Evolutionary conservation across 1,140 invertebrate species (phyloP).

Genomic region (Psix sp.): DNA sequence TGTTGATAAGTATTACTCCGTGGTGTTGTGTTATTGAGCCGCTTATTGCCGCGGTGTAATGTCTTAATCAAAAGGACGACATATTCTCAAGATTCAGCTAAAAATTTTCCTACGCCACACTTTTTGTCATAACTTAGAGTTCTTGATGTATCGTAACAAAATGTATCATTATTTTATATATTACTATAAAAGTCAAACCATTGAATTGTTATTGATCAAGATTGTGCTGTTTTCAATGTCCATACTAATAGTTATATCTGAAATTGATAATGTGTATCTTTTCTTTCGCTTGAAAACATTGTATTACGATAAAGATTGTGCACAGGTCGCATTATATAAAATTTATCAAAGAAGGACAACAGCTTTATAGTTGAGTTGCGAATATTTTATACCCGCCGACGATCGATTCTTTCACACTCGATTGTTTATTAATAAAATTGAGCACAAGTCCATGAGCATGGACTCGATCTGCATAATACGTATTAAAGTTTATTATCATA

Average conservation of each 20-base stretch:
- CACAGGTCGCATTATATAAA: too few species aligned
- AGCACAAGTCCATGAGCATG: constrained; percentile 53
- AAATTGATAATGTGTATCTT: too few species aligned
- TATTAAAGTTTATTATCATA: constrained; percentile 73
- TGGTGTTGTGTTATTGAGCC: constrained; percentile 16
- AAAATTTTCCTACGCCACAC: constrained; percentile 20
- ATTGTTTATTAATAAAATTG: constrained; percentile 61
- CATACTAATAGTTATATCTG: too few species aligned
- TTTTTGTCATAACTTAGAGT: constrained; percentile 22
- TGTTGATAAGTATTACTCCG: constrained; percentile 53
- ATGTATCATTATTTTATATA: background rate
- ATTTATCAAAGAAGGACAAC: constrained; percentile 45
- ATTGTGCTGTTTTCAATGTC: too few species aligned
- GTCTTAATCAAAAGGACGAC: constrained; percentile 49
- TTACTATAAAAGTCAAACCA: too few species aligned
- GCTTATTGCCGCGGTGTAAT: constrained; percentile 36
- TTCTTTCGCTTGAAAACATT: constrained; percentile 24
- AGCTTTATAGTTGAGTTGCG: constrained; percentile 38
- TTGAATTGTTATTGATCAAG: too few species aligned
- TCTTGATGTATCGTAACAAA: too few species aligned
- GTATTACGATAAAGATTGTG: constrained; percentile 10
- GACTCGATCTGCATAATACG: constrained; percentile 72
- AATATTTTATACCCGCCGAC: constrained; percentile 35
- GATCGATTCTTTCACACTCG: constrained; percentile 54
- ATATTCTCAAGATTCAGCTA: constrained; percentile 16